These are phyloP conservation scores for Oligia latruncula DNA, from an alignment of 2,888 invertebrate species.

Conservation along the genomic window DNA sequence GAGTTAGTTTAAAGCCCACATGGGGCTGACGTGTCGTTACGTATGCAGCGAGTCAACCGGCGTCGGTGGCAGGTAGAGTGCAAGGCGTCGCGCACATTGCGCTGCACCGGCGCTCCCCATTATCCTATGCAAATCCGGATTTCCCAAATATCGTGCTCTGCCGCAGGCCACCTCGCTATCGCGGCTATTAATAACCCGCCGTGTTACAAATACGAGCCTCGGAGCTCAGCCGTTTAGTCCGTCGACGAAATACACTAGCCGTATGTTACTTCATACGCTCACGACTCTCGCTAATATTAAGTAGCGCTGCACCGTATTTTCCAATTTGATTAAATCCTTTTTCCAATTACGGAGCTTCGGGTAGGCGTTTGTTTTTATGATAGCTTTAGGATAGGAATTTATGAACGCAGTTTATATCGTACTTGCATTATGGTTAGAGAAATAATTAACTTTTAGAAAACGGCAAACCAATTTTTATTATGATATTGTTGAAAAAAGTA, in stretches of 20 bases:
- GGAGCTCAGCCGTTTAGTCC: constrained; percentile 83
- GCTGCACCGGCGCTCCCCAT: constrained; percentile 79
- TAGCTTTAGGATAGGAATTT: constrained; percentile 58
- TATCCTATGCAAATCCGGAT: constrained; percentile 89
- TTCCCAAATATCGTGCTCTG: constrained; percentile 86
- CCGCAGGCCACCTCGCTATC: constrained; percentile 87
- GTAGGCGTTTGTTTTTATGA: constrained; percentile 68
- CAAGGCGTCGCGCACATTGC: constrained; percentile 73
- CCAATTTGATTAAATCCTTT: constrained; percentile 75
- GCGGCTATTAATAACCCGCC: constrained; percentile 87
- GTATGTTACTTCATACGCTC: constrained; percentile 79
- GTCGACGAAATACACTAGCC: constrained; percentile 83
- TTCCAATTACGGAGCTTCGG: constrained; percentile 69
- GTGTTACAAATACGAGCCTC: constrained; percentile 84
- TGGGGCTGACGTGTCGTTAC: constrained; percentile 59
- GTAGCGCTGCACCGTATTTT: constrained; percentile 70
- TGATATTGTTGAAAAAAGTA: constrained; percentile 25
- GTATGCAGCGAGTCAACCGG: constrained; percentile 68
- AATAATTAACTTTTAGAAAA: constrained; percentile 20
- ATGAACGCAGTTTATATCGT: constrained; percentile 27
- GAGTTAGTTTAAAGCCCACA: constrained; percentile 57
- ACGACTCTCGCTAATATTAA: constrained; percentile 71
- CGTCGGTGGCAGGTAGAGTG: constrained; percentile 63
- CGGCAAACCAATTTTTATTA: constrained; percentile 1
- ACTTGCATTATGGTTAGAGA: constrained; percentile 22